A percentile compares a stretch with the other conserved stretches of the same genome.
These are phyloP conservation scores for Epicauta chinensis DNA, from an alignment of 1,140 invertebrate species.

Conservation along the genomic window DNA sequence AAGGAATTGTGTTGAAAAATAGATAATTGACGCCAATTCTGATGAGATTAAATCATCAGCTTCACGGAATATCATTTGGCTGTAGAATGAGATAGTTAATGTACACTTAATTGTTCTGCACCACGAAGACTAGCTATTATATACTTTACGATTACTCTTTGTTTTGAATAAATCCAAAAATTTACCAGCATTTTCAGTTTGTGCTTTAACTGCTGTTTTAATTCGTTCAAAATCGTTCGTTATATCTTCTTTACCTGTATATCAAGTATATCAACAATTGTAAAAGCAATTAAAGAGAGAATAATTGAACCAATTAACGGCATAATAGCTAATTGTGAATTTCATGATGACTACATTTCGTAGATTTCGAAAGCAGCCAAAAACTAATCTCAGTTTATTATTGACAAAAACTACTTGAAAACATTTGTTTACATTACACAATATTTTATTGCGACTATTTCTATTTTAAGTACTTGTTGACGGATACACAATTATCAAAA, in stretches of 20 bases:
- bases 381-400: no score
- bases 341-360: no score
- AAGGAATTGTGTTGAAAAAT: slow-evolving; percentile 57
- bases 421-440: slow-evolving; percentile 11
- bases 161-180: slow-evolving; percentile 51
- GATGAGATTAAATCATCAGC: slow-evolving; percentile 44
- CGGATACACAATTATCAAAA: no score
- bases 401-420: no score
- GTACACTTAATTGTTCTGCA: slow-evolving; percentile 70
- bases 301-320: slow-evolving; percentile 43
- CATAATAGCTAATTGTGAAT: no score
- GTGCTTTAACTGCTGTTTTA: slow-evolving; percentile 50
- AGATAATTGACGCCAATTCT: slow-evolving; percentile 48
- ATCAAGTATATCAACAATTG: slow-evolving; percentile 50
- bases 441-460: not conserved
- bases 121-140: slow-evolving; percentile 59
- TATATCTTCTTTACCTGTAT: slow-evolving; percentile 42
- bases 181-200: slow-evolving; percentile 47
- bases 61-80: slow-evolving; percentile 63
- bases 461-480: no score
- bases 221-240: slow-evolving; percentile 52
- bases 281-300: slow-evolving; percentile 45
- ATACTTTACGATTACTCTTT: slow-evolving; percentile 51
- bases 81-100: slow-evolving; percentile 66
- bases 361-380: no score